Conservation (phyloP, 2,888 invertebrate species). For the Metellina segmentata region DNA sequence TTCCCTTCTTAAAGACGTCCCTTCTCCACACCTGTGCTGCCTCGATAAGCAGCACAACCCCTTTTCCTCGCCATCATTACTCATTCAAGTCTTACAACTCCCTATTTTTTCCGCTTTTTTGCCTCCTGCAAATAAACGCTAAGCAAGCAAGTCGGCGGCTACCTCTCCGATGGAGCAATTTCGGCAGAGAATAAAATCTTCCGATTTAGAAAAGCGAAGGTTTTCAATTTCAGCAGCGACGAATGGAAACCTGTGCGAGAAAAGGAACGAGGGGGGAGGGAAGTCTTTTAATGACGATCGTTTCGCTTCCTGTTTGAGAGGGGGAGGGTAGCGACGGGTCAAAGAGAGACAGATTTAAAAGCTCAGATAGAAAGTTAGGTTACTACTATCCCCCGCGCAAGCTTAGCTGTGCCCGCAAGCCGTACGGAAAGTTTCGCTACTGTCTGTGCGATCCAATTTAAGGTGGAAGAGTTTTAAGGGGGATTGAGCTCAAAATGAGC, state of each 20-base stretch:
- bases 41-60: no score
- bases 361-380: slow-evolving; percentile 42
- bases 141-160: slow-evolving; percentile 26
- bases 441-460: slow-evolving; percentile 45
- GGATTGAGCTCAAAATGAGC: slow-evolving; percentile 51
- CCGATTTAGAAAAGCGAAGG: slow-evolving; percentile 32
- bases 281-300: slow-evolving; percentile 63
- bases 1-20: no score
- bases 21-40: no score
- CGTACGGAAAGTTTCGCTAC: slow-evolving; percentile 54
- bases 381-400: slow-evolving; percentile 18
- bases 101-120: not conserved
- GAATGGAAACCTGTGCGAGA: slow-evolving; percentile 49
- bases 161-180: slow-evolving; percentile 22
- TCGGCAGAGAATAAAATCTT: slow-evolving; percentile 28
- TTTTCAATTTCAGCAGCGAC: slow-evolving; percentile 56
- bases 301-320: slow-evolving; percentile 50
- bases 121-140: slow-evolving; percentile 38
- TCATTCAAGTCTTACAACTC: slow-evolving; percentile 21
- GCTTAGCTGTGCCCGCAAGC: slow-evolving; percentile 45
- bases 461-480: slow-evolving; percentile 26
- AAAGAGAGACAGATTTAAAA: slow-evolving; percentile 35
- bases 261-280: not conserved
- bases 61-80: not conserved
- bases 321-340: not conserved